Evolutionary conservation across 64 coral and sea anemone species (phyloP), one percentile per base, ranked within the genome.

Genomic region (Platygyra sinensis): DNA sequence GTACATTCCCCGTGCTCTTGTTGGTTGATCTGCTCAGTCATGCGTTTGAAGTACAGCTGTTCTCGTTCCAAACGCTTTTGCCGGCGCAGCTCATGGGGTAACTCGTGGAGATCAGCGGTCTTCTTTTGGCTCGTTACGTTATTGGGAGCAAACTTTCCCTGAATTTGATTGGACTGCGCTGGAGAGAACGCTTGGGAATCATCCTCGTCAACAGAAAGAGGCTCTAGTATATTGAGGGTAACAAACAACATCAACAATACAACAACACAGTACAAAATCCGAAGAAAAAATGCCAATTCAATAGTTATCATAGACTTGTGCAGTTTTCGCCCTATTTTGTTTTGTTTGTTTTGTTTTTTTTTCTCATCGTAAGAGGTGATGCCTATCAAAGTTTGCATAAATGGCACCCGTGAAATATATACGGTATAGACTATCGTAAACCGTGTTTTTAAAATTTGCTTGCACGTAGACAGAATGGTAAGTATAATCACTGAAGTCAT

Each of bases 51-150:
- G 20, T 83, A 76, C 16, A 90, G n/a, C 25, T 25, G 71, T 28
- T 87, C 67, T 57, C 55, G 72, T 52, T 90, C 52, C 42, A 90
- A 31, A 62, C 86, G 74, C 30, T 39, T 86, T 22, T 51, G 79
- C n/a, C 90, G 87, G 62, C 86, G 93, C 50, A 67, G 19, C 27
- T 96, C 94, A 52, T 96, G 94, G 2, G 91, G 91, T 18, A 90
- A 71, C 18, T 54, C 39, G 3, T 59, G 60, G 1, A 69, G n/a
- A 39, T 73, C 63, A 52, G 74, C 20, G 31, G 69, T 74, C 28
- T 42, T 89, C 88, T 18, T 78, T 31, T 88, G 31, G 10, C 55
- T 72, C 62, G 65, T 93, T 36, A 5, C 13, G 24, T 69, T 85
- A 42, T 24, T 50, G 16, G 25, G 11, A 42, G 72, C 49, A 67